Conservation (phyloP, 2,797 vertebrate species). For the Poecilia velifera region DNA sequence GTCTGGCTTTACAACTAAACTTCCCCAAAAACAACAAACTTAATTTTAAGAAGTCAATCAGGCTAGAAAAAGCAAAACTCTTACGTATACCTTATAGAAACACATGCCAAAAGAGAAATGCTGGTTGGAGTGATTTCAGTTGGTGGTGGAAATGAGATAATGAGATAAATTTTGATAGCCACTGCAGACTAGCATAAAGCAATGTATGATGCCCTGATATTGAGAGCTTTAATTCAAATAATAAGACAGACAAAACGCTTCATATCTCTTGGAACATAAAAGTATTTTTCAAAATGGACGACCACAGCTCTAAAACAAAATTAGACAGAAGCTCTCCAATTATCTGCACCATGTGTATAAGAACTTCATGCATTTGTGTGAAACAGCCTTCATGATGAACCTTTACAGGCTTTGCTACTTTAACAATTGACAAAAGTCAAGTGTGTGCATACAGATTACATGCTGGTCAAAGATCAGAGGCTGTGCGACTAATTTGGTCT, state of each 20-base stretch:
- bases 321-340: neutral
- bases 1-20: neutral
- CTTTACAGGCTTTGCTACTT: neutral
- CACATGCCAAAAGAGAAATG: neutral
- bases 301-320: neutral
- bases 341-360: neutral
- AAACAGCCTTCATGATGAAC: neutral
- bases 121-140: neutral
- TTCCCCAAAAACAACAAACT: neutral
- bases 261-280: neutral
- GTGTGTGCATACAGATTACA: conserved; percentile 26
- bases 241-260: neutral
- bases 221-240: neutral
- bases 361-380: neutral
- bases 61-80: neutral
- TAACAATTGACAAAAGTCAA: neutral
- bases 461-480: conserved; percentile 38
- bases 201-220: neutral
- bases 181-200: neutral
- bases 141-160: neutral
- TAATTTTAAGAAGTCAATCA: neutral
- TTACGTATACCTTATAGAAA: neutral
- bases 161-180: neutral
- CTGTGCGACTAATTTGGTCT: conserved; percentile 24
- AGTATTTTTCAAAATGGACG: neutral